Base-by-base conservation (phyloP, 2,113 vertebrate species). In the Delphinus delphis region DNA sequence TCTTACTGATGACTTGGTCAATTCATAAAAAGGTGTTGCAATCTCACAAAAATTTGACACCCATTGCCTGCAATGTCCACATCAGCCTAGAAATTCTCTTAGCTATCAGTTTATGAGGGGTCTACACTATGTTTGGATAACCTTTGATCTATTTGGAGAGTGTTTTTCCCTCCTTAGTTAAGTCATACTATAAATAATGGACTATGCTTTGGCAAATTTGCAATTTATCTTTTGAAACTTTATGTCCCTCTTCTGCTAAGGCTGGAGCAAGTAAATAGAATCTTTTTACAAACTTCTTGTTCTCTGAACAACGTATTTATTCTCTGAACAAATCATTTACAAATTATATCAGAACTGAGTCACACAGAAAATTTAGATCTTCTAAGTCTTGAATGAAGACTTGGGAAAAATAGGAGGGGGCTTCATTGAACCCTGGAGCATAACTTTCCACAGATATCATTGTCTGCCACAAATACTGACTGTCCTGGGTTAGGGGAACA, bases 281-380 rank as follows among this genome's bases (percentile, higher is more conserved):
- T 65, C 11, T 47, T 76, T 90, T 77, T 82, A 68, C 18, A 90
- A 11, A 11, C 3, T 50, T 53, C 17, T 55, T 77, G 50, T 90
- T 74, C 60, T 87, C 41, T 82, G 36, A 60, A 80, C 53, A 50
- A 73, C 17, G 3, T 84, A 68, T 84, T 82, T 68, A 26, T 73
- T 93, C 47, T 93, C 84, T 89, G 41, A 94, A 80, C 28, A 87
- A 82, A 82, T 87, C 31, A 18, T 70, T 33, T 74, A 81, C 47
- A 17, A 55, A n/a, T 76, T 71, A 12, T 79, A 87, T 71, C 44
- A 90, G 47, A 95, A 95, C 63, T 74, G 74, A 95, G 8, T 81
- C 36, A 79, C 11, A 28, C 44, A 65, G 73, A 50, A 90, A 93
- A 90, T 58, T 83, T 50, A 73, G 36, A 55, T 85, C 28, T 47